phyloP scores from a whole-genome alignment of 1,140 invertebrate species.

The Chironomus tepperi region DNA sequence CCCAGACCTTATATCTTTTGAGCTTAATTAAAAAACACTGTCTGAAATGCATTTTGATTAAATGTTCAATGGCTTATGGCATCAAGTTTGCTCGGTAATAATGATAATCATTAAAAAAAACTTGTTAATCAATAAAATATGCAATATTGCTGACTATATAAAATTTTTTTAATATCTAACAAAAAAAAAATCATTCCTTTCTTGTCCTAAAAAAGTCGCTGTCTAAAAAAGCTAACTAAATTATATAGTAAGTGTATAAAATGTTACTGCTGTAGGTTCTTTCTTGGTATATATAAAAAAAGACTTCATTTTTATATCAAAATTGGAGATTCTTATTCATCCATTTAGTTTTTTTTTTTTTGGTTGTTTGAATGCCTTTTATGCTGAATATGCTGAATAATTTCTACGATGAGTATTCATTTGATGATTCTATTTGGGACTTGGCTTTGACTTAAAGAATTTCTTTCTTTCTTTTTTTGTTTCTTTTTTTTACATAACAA shows the following conservation, averaged over 20 bases:
- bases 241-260: no score
- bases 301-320: not conserved
- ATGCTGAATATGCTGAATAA: not conserved
- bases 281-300: not conserved
- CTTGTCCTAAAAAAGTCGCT: no score
- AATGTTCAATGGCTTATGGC: slow-evolving; percentile 3
- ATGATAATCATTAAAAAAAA: not conserved
- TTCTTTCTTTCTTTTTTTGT: not conserved
- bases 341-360: not conserved
- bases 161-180: not conserved
- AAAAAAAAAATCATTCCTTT: no score
- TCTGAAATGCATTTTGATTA: slow-evolving; percentile 2
- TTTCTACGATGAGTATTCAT: slow-evolving; percentile 8
- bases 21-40: not conserved
- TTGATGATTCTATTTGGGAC: not conserved
- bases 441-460: not conserved
- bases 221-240: no score
- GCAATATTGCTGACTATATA: not conserved
- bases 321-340: not conserved
- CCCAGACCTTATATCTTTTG: not conserved
- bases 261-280: not conserved
- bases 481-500: slow-evolving; percentile 61
- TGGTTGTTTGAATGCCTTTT: slow-evolving; percentile 17
- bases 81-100: not conserved
- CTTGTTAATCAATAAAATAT: not conserved